A percentile compares a stretch with the other conserved stretches of the same genome.
Evolutionary conservation across 2,888 invertebrate species (phyloP).

Genomic region (Drosophila antonietae): DNA sequence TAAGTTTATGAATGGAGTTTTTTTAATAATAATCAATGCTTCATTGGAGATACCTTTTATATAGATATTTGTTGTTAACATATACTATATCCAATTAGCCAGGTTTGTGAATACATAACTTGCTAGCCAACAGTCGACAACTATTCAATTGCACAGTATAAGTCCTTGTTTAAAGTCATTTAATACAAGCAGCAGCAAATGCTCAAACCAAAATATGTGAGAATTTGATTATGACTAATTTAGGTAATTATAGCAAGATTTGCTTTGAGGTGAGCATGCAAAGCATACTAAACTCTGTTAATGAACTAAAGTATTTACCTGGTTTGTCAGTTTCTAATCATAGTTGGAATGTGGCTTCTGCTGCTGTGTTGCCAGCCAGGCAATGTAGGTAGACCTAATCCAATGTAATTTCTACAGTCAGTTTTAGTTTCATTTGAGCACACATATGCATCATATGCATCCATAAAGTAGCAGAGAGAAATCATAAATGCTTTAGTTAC

Average conservation of each 20-base stretch:
- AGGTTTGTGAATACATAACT: background rate
- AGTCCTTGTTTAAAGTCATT: background rate
- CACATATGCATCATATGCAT: background rate
- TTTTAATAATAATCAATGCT: no score
- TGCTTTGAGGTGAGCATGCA: background rate
- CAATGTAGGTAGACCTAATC: background rate
- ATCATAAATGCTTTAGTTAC: background rate
- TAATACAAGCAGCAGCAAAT: background rate
- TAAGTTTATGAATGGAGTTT: no score
- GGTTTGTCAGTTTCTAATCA: background rate
- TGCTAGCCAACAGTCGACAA: background rate
- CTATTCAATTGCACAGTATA: background rate
- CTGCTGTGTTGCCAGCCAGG: background rate
- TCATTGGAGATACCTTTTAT: no score
- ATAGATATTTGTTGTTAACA: background rate
- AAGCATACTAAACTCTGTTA: background rate
- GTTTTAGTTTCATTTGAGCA: background rate
- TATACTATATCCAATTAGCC: background rate
- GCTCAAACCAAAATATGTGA: background rate
- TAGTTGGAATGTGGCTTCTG: background rate
- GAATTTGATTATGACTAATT: slow-evolving; percentile 5
- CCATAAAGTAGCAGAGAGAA: background rate
- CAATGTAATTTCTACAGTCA: background rate
- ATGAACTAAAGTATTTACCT: background rate
- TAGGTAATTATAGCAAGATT: background rate